Evolutionary conservation across 2,113 vertebrate species (phyloP).

Genomic region (Podarcis cretensis): DNA sequence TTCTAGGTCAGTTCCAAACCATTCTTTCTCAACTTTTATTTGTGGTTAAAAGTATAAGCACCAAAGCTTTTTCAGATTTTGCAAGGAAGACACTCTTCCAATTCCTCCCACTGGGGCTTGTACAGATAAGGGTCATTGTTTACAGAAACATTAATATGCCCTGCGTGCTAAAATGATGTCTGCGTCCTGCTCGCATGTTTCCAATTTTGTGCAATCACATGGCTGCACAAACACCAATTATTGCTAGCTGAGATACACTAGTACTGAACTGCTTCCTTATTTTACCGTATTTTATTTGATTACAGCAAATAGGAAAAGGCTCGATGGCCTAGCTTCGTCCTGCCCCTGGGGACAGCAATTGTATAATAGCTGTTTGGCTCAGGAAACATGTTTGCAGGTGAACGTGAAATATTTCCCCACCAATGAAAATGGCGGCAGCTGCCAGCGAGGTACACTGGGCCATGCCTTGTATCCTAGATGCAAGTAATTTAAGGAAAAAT

Average conservation of each 20-base stretch:
- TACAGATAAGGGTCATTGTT: neutral
- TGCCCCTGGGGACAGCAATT: neutral
- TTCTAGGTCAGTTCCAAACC: neutral
- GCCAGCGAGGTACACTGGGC: too few relatives aligned
- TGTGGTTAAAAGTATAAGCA: neutral
- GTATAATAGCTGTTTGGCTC: neutral
- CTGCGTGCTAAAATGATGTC: neutral
- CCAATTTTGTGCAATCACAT: neutral
- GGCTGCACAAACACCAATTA: neutral
- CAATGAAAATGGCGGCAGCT: neutral
- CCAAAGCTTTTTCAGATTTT: neutral
- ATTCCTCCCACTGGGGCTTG: neutral
- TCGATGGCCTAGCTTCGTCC: neutral
- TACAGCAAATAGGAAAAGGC: neutral
- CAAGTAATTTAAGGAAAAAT: neutral
- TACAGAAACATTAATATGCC: neutral
- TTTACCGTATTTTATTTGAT: neutral
- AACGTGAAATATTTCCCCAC: neutral
- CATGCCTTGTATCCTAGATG: neutral
- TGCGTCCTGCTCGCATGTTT: neutral
- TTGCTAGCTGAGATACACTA: neutral
- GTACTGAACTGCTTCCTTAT: neutral
- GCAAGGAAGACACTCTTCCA: neutral
- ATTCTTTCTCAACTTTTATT: neutral
- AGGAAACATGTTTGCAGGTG: neutral